Conservation (phyloP, 2,113 vertebrate genomes). For the Cyprinodon brontotheroides region DNA sequence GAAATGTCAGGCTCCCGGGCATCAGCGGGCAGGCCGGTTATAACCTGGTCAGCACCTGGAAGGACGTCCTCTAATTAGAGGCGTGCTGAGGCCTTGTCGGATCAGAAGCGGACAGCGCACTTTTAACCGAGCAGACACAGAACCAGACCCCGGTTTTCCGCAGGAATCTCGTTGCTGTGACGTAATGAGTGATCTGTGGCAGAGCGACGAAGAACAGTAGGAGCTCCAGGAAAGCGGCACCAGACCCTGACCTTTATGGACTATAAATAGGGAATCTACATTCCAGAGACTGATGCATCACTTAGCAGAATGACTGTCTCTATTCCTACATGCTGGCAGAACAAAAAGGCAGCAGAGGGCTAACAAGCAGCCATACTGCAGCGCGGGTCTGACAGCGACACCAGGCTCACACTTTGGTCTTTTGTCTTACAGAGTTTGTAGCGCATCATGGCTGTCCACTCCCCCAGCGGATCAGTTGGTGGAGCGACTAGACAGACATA, state of each 20-base stretch:
- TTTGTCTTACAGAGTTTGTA: slow-evolving; percentile 58
- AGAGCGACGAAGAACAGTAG: slow-evolving; percentile 49
- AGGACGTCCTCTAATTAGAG: slow-evolving; percentile 85
- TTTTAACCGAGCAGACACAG: slow-evolving; percentile 17
- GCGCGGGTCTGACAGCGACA: slow-evolving; percentile 26
- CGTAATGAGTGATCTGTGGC: background rate
- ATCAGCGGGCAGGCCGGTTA: slow-evolving; percentile 78
- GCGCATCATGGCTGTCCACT: slow-evolving; percentile 37
- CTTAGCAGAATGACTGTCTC: slow-evolving; percentile 71
- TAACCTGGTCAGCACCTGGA: slow-evolving; percentile 83
- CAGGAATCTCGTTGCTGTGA: background rate
- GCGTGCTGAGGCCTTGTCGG: slow-evolving; percentile 80
- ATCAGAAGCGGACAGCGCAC: slow-evolving; percentile 78
- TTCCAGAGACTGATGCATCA: slow-evolving; percentile 75
- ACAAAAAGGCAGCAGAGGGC: slow-evolving; percentile 35
- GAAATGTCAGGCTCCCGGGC: slow-evolving; percentile 82
- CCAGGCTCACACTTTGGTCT: slow-evolving; percentile 54
- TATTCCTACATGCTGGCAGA: slow-evolving; percentile 48
- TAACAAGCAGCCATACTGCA: slow-evolving; percentile 30
- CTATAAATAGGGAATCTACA: slow-evolving; percentile 80
- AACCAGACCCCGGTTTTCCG: background rate
- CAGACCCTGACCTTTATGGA: slow-evolving; percentile 75
- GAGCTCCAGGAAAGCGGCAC: slow-evolving; percentile 72
- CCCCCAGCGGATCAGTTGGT: slow-evolving; percentile 42
- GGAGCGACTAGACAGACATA: slow-evolving; percentile 50